Base-by-base conservation (phyloP, 1,140 invertebrate species). In the Euura saliciscinereae region DNA sequence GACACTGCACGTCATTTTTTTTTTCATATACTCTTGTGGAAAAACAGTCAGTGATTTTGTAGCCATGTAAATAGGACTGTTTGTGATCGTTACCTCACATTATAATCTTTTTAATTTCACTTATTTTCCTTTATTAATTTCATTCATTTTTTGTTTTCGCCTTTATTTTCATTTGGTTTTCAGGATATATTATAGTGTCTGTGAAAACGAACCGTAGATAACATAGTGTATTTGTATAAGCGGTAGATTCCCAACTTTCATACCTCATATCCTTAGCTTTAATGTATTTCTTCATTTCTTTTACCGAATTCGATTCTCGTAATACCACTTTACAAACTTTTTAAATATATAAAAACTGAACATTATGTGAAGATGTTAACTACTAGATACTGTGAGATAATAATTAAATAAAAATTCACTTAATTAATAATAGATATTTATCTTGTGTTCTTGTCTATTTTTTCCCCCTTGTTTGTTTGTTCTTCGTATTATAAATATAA, bases 1-100 rank as follows among this genome's bases (percentile, higher is more conserved):
- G 28, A 28, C 28, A 28, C 28, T 28, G 28, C 51, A n/a, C 51
- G 13, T 59, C 51, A n/a, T 11, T 59, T 11, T 59, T 59, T 4
- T 59, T n/a, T n/a, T n/a, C n/a, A n/a, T 28, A 28, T 59, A 59
- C 51, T 59, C 51, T 59, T 11, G 51, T 59, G 51, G 51, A 59
- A 59, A 59, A 8, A 59, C 51, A 59, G 51, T 59, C 51, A 59
- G 51, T 59, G 51, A 59, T 59, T 59, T 59, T 59, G 51, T 59
- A 59, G 51, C 51, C 51, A 59, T 59, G 51, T 59, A 59, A 59
- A 59, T 59, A 59, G 51, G 51, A 59, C 51, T 59, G 51, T 59
- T 59, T 59, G 51, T 59, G 51, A 59, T 59, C 51, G 51, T 59
- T 59, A 59, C 51, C 13, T 59, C 51, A 59, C 51, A 59, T 59